Conservation (phyloP, 1,140 invertebrate genomes). For the Laupala kohalensis region DNA sequence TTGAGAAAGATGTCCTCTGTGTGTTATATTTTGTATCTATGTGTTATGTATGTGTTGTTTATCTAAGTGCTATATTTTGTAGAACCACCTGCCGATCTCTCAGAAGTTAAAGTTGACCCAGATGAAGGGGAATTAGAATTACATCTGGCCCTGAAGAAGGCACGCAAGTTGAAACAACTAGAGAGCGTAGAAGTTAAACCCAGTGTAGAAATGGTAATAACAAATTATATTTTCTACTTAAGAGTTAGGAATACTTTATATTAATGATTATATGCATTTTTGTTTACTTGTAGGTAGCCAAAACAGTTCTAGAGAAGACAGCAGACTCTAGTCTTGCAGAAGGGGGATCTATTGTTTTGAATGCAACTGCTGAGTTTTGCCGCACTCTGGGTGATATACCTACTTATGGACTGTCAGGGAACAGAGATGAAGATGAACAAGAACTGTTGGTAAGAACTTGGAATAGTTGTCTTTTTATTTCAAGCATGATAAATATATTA, state of each 20-base stretch:
- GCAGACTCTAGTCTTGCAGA: slow-evolving; percentile 24
- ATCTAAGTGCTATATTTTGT: slow-evolving; percentile 10
- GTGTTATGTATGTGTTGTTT: not conserved
- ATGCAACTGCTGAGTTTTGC: slow-evolving; percentile 95
- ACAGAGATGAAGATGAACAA: slow-evolving; percentile 69
- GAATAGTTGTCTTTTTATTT: no score
- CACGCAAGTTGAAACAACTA: slow-evolving; percentile 47
- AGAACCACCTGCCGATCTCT: slow-evolving; percentile 41
- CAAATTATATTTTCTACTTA: not conserved
- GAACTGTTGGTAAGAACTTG: slow-evolving; percentile 55
- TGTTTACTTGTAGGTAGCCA: slow-evolving; percentile 15
- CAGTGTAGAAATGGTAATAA: slow-evolving; percentile 4
- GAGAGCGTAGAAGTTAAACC: slow-evolving; percentile 1
- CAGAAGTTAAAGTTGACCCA: slow-evolving; percentile 46
- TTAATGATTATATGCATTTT: not conserved
- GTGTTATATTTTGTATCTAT: no score
- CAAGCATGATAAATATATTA: no score
- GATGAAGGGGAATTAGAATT: slow-evolving; percentile 68
- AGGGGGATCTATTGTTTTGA: slow-evolving; percentile 57
- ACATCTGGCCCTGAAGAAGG: slow-evolving; percentile 58
- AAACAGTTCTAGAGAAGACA: slow-evolving; percentile 15
- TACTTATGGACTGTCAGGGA: slow-evolving; percentile 77
- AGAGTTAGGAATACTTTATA: not conserved
- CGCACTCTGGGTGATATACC: slow-evolving; percentile 90
- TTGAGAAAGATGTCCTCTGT: no score